Evolutionary conservation across 1,140 invertebrate genomes (phyloP), one percentile per base, ranked within the genome.

Genomic region (Coenobita brevimanus): DNA sequence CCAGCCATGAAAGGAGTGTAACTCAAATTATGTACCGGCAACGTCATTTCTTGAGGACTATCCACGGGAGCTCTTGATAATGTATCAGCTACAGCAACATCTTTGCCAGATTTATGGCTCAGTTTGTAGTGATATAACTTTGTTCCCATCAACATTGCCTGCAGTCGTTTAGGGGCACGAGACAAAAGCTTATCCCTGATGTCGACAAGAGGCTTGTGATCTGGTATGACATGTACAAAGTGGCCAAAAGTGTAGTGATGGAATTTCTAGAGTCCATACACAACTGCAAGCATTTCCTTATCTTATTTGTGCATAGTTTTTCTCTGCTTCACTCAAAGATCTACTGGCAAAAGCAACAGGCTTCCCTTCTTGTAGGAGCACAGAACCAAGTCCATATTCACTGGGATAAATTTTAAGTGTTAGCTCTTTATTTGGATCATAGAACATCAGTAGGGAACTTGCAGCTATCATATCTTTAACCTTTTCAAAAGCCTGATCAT

Each of bases 231-330:
- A 6, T 75, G 6, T 30, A 17, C 10, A 33, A 33, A 38, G 10
- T n/a, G 27, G 10, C 71, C 71, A 36, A 33, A 75, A 15, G 71
- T 75, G 36, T 33, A 75, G 10, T 75, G 71, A 38, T 75, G 71
- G 36, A 75, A 75, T 75, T 75, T 75, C 36, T 75, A 15, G 36
- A 75, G 36, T 10, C 27, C 36, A 75, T 6, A 75, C 3, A 75
- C 3, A 13, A 75, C 36, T 6, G 71, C 71, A 3, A 75, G n/a
- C 71, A 30, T 75, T 10, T 75, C 36, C 36, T 75, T 38, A 30
- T 67, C 6, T n/a, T 6, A 67, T 67, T 67, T 67, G 62, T 4
- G 62, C 62, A 67, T 67, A 67, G 6, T 24, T 67, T 24, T 8
- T 67, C 62, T 67, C 62, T n/a, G 62, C 62, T 6, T 4, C 8